phyloP scores from a whole-genome alignment of 1,140 invertebrate genomes.

The Bombus waltoni region DNA sequence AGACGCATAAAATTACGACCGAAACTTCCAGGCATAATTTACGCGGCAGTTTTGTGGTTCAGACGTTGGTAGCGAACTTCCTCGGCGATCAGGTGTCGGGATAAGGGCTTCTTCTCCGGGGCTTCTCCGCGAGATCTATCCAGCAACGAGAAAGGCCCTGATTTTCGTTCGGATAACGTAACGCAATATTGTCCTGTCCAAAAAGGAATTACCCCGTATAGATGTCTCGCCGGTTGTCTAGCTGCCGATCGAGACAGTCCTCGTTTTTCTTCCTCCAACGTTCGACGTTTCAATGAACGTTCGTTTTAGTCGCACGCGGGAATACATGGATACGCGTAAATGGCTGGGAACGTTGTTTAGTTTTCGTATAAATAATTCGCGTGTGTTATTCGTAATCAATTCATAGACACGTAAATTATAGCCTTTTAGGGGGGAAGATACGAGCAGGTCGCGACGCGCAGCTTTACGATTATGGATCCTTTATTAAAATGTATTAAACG shows the following conservation, averaged over 20 bases:
- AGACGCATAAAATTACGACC: constrained; percentile 26
- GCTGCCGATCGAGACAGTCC: not conserved
- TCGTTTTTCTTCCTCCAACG: not conserved
- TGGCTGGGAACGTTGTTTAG: too few species aligned
- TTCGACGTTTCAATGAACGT: not conserved
- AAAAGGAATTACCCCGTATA: not conserved
- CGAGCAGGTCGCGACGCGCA: too few species aligned
- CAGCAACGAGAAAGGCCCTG: not conserved
- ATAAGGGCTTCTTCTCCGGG: constrained; percentile 33
- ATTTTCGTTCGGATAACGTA: constrained; percentile 18
- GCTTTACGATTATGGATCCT: not conserved
- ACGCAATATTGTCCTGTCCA: constrained; percentile 10
- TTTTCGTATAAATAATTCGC: not conserved
- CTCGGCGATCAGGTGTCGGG: constrained; percentile 39
- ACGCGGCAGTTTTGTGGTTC: constrained; percentile 3
- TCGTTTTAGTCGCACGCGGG: too few species aligned
- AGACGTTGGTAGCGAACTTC: constrained; percentile 38
- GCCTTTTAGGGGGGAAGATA: not conserved
- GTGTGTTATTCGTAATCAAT: not conserved
- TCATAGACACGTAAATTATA: not conserved
- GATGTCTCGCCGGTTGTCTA: not conserved
- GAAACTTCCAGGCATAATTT: constrained; percentile 26
- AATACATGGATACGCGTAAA: too few species aligned
- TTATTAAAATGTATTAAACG: not conserved
- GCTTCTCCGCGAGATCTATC: constrained; percentile 4